Percentiles rank a stretch among this genome's conserved stretches.
phyloP scores from a whole-genome alignment of 2,888 invertebrate species.

The Sinhomidia bicolor region DNA sequence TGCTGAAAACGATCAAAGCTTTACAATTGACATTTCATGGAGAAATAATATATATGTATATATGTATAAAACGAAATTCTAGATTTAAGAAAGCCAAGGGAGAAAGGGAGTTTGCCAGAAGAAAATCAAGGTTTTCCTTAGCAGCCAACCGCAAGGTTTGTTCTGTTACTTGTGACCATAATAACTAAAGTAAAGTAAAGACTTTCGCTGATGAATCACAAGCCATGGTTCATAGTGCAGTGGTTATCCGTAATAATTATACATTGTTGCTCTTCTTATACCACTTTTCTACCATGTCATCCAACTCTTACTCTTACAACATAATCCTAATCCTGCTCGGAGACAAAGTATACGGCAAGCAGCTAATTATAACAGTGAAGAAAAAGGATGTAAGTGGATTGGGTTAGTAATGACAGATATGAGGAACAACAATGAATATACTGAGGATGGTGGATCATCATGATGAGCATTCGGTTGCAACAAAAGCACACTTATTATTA shows the following conservation, averaged over 20 bases:
- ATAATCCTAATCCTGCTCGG: not conserved
- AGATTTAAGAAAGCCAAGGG: not conserved
- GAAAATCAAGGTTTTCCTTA: not conserved
- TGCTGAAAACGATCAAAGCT: slow-evolving; percentile 38
- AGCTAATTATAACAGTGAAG: slow-evolving; percentile 16
- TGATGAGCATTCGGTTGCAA: not conserved
- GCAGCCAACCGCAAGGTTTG: slow-evolving; percentile 14
- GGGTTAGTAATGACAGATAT: not conserved
- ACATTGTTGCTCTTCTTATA: too few relatives aligned
- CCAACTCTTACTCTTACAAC: not conserved
- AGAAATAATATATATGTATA: too few relatives aligned
- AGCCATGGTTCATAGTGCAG: too few relatives aligned
- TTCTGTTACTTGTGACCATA: not conserved
- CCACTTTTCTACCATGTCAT: too few relatives aligned
- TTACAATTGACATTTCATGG: not conserved
- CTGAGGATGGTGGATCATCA: not conserved
- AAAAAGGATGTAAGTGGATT: slow-evolving; percentile 23
- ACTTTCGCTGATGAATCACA: too few relatives aligned
- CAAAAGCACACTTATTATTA: not conserved
- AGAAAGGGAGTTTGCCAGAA: not conserved
- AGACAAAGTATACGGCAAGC: not conserved
- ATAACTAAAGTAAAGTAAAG: not conserved
- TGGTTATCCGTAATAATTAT: too few relatives aligned
- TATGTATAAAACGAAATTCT: not conserved
- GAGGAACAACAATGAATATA: not conserved